Percentiles rank a stretch among this genome's conserved stretches.
phyloP scores from a whole-genome alignment of 2,888 invertebrate genomes.

The Sicus ferrugineus region DNA sequence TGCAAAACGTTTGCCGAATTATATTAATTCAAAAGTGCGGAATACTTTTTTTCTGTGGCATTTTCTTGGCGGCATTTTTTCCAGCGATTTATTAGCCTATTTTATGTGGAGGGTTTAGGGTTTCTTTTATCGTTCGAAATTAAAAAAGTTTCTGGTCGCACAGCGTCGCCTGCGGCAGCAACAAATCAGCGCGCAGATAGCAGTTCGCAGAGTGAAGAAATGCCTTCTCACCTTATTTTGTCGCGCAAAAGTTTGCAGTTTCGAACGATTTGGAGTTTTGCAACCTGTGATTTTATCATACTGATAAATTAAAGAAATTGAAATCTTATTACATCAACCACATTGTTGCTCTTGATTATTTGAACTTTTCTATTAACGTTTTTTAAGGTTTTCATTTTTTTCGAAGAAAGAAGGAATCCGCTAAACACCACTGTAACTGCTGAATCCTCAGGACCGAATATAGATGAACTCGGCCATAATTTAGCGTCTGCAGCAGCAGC shows the following conservation, averaged over 20 bases:
- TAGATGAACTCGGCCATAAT: constrained; percentile 29
- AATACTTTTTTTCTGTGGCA: not conserved
- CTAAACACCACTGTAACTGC: no score
- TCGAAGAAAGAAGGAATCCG: no score
- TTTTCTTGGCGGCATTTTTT: not conserved
- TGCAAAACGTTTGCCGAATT: constrained; percentile 8
- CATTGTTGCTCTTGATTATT: no score
- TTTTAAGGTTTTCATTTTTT: no score
- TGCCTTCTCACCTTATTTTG: not conserved
- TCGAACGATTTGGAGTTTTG: no score
- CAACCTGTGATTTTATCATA: no score
- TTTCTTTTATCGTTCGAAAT: constrained; percentile 20
- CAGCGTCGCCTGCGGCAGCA: not conserved
- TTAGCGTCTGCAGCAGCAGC: constrained; percentile 34
- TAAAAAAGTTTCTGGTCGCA: constrained; percentile 27
- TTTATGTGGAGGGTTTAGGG: not conserved
- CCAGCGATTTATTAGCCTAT: constrained; percentile 4
- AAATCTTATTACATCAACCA: no score
- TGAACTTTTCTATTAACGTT: no score
- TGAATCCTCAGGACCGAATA: not conserved
- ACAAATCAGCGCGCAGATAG: not conserved
- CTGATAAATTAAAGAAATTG: no score
- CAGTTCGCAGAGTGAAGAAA: not conserved
- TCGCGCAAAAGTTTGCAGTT: no score
- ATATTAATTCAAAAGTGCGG: constrained; percentile 17